Conservation (phyloP, 2,113 vertebrate species). For the Apus apus region DNA sequence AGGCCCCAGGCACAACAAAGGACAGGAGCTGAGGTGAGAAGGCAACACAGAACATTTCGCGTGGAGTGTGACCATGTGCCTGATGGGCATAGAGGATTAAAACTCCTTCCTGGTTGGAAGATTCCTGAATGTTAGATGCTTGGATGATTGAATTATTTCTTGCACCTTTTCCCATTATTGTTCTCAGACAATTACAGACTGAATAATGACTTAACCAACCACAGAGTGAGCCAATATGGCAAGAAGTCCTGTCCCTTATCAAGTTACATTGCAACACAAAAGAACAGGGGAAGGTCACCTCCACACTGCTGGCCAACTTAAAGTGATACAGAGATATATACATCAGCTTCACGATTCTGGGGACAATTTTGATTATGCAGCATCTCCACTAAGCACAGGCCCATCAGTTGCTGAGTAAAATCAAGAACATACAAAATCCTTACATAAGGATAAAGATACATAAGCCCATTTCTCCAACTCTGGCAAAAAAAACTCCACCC, state of each 20-base stretch:
- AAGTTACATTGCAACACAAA: background rate
- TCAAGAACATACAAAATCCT: background rate
- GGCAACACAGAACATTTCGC: background rate
- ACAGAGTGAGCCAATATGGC: background rate
- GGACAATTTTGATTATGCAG: background rate
- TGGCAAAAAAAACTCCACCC: background rate
- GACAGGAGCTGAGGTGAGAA: background rate
- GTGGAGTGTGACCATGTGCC: accelerated
- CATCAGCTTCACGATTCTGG: background rate
- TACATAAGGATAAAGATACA: background rate
- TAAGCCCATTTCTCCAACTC: background rate
- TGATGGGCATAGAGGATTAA: background rate
- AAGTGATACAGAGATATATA: background rate
- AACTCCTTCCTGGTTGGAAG: background rate
- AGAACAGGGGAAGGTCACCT: background rate
- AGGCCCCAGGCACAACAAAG: background rate
- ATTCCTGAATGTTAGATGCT: background rate
- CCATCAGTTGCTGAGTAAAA: background rate
- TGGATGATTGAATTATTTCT: background rate
- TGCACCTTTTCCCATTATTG: background rate
- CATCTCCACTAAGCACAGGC: background rate
- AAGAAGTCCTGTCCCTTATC: background rate
- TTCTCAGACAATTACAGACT: background rate
- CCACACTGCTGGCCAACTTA: background rate
- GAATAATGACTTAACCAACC: background rate